Evolutionary conservation across 2,888 invertebrate species (phyloP), one percentile per base, ranked within the genome.

Genomic region (Charanyca ferruginea): DNA sequence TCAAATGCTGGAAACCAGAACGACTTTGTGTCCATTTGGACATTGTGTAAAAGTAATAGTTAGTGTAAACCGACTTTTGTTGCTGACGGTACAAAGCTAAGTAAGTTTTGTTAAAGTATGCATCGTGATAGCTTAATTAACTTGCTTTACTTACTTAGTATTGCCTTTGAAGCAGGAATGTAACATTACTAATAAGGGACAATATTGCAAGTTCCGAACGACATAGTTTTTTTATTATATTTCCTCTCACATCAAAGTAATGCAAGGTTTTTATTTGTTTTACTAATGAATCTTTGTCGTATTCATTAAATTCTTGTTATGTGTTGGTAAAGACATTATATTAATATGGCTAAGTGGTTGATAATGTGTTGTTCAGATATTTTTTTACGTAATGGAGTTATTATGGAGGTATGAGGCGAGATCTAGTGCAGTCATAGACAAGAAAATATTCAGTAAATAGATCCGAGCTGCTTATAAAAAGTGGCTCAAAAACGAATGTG

Each of bases 181-280:
- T 55, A 25, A 75, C 59, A 51, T 57, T 47, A 70, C 83, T 18
- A 75, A 77, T 85, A 84, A 73, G 85, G 85, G 54, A 72, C 76
- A 77, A 84, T 77, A 75, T 74, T 62, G 63, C 68, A 62, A 79
- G 73, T 76, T 66, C 66, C 58, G 61, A 71, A 41, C 75, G 35
- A 65, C 66, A 64, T 73, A 42, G 23, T 67, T 66, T 73, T 68
- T 67, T 67, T 71, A 73, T 60, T 66, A 57, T 59, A 51, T 52
- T 62, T 53, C 72, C 53, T 67, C 55, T 35, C 44, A 62, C 80
- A 25, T 62, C 51, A 77, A 66, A 47, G 72, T 66, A 57, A 49
- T 41, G 69, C 74, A 22, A 44, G 75, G 72, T 80, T 70, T 73
- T 80, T 72, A 71, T 77, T 66, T 65, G 81, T 58, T 73, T 77